Evolutionary conservation across 2,888 invertebrate species (phyloP).

Genomic region (Cybosia mesomella): DNA sequence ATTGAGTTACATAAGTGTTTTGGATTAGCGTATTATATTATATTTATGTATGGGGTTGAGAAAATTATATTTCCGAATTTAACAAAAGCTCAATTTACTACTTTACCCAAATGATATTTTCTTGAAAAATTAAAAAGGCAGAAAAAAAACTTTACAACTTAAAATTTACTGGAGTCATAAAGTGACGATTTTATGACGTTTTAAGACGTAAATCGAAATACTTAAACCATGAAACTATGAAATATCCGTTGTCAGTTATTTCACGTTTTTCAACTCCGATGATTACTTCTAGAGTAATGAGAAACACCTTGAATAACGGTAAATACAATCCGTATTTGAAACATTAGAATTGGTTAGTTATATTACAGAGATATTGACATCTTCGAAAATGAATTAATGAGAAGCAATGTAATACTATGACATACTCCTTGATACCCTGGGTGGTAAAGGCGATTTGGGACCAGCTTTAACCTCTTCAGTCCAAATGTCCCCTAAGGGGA

Average conservation of each 20-base stretch:
- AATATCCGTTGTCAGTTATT: neutral
- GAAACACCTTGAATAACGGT: neutral
- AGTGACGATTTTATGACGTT: neutral
- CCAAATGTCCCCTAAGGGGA: no score
- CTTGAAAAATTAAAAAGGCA: neutral
- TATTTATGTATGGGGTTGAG: neutral
- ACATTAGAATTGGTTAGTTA: neutral
- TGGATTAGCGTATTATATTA: neutral
- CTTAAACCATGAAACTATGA: neutral
- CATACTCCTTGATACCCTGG: neutral
- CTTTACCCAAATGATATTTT: no score
- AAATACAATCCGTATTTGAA: neutral
- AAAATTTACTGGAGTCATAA: neutral
- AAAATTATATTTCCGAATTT: neutral
- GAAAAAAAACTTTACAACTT: neutral
- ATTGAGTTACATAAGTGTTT: neutral
- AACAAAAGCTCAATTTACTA: neutral
- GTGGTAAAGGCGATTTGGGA: neutral
- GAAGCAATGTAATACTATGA: neutral
- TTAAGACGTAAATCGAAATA: neutral
- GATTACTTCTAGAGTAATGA: neutral
- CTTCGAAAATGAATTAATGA: neutral
- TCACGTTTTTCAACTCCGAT: neutral
- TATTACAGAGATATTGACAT: neutral
- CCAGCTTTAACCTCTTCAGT: no score